phyloP scores from a whole-genome alignment of 2,113 vertebrate genomes.

The Gallinago media region DNA sequence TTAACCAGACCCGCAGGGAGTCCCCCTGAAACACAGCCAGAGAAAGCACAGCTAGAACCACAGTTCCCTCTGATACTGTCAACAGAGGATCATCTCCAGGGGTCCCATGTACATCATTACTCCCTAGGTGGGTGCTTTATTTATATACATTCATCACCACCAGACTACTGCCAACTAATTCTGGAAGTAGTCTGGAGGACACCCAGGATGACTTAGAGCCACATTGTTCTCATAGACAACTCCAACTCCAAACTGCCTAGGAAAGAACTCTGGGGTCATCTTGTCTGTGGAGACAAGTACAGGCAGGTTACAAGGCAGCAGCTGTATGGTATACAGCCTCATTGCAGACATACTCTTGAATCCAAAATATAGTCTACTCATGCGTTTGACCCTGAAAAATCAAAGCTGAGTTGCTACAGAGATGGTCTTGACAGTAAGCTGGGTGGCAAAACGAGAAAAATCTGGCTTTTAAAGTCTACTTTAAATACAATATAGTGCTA shows the following conservation, averaged over 20 bases:
- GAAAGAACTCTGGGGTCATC: not conserved
- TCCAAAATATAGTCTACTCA: not conserved
- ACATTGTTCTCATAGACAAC: not conserved
- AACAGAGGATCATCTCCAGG: not conserved
- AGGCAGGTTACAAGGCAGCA: not conserved
- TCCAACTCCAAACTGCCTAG: not conserved
- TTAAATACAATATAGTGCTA: not conserved
- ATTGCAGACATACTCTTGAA: not conserved
- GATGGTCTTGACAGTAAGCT: not conserved
- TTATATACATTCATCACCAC: not conserved
- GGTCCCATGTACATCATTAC: not conserved
- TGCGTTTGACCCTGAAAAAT: not conserved
- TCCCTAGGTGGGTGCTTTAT: not conserved
- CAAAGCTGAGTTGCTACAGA: not conserved
- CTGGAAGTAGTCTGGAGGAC: not conserved
- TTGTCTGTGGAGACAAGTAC: not conserved
- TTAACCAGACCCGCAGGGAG: not conserved
- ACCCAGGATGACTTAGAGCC: not conserved
- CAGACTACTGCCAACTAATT: not conserved
- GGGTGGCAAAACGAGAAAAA: not conserved
- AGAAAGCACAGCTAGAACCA: not conserved
- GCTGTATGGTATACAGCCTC: not conserved
- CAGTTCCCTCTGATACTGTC: not conserved
- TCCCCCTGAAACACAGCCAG: not conserved
- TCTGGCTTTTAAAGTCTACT: not conserved